These are phyloP conservation scores for Suncus etruscus DNA, from an alignment of 2,113 vertebrate species.

Conservation along the genomic window DNA sequence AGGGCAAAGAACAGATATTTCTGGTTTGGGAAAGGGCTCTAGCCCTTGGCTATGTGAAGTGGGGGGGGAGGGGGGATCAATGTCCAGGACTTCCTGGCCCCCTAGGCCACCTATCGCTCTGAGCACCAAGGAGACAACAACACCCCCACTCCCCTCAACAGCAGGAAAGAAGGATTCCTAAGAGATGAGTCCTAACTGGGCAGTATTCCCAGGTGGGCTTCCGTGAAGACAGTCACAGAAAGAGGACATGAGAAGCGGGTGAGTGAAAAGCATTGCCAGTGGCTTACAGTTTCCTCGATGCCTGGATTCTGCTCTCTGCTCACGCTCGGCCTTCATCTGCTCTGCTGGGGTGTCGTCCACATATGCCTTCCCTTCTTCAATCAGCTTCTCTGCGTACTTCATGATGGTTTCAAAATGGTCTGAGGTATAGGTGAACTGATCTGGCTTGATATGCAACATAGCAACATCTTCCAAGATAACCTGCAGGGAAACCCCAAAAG, in stretches of 20 bases:
- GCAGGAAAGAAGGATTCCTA: not conserved
- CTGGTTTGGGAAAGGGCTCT: no score
- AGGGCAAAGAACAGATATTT: not conserved
- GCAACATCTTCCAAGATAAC: conserved; percentile 98
- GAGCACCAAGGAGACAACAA: no score
- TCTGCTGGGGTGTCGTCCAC: conserved; percentile 96
- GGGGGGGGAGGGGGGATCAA: no score
- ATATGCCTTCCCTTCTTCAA: conserved; percentile 95
- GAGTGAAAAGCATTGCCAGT: not conserved
- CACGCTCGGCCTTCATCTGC: conserved; percentile 96
- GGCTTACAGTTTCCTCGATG: conserved; percentile 94
- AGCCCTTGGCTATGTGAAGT: no score
- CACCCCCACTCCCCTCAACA: no score
- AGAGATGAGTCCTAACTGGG: not conserved
- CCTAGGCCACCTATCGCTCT: no score
- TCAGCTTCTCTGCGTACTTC: conserved; percentile 93
- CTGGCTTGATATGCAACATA: conserved; percentile 97
- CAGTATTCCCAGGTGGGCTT: not conserved
- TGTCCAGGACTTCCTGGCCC: no score
- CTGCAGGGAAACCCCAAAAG: conserved; percentile 83
- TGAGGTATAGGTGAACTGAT: conserved; percentile 98
- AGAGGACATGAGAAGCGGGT: not conserved
- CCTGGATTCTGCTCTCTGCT: conserved; percentile 94
- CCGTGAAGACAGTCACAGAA: not conserved
- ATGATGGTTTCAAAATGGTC: conserved; percentile 96